Conservation (phyloP, 2,113 vertebrate genomes). For the Epinephelus cyanopodus region DNA sequence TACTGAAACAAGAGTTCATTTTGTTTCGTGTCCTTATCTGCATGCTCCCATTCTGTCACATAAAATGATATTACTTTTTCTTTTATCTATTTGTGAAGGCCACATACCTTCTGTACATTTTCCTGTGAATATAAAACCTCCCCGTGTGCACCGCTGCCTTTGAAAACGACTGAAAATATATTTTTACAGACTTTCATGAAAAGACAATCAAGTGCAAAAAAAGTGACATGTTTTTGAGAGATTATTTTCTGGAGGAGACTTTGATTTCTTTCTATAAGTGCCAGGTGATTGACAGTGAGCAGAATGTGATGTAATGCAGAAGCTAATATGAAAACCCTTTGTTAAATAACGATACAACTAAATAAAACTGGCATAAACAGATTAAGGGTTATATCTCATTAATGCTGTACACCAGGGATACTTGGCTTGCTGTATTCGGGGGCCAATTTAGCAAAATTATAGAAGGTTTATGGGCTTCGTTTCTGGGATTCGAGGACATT, state of each 20-base stretch:
- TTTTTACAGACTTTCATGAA: slow-evolving; percentile 1
- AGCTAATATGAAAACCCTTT: not conserved
- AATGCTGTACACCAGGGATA: no score
- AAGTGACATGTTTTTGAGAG: slow-evolving; percentile 6
- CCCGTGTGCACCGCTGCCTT: not conserved
- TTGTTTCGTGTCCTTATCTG: slow-evolving; percentile 3
- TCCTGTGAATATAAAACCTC: not conserved
- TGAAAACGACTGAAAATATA: not conserved
- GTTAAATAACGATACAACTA: not conserved
- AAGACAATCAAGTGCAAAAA: slow-evolving; percentile 19
- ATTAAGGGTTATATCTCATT: not conserved
- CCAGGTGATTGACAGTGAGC: slow-evolving; percentile 12
- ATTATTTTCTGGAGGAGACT: slow-evolving; percentile 22
- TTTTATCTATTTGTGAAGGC: slow-evolving; percentile 3
- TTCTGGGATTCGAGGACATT: no score
- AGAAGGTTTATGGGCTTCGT: no score
- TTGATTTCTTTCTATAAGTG: not conserved
- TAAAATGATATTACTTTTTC: slow-evolving; percentile 9
- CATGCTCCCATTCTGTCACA: slow-evolving; percentile 30
- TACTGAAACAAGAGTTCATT: slow-evolving; percentile 21
- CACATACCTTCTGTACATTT: slow-evolving; percentile 10
- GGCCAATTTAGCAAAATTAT: no score
- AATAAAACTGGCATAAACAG: not conserved
- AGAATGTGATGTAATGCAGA: not conserved
- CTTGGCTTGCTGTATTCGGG: no score